Percentiles rank a stretch among this genome's conserved stretches.
Evolutionary conservation across 2,888 invertebrate species (phyloP).

Genomic region (Pyrocoelia pectoralis): DNA sequence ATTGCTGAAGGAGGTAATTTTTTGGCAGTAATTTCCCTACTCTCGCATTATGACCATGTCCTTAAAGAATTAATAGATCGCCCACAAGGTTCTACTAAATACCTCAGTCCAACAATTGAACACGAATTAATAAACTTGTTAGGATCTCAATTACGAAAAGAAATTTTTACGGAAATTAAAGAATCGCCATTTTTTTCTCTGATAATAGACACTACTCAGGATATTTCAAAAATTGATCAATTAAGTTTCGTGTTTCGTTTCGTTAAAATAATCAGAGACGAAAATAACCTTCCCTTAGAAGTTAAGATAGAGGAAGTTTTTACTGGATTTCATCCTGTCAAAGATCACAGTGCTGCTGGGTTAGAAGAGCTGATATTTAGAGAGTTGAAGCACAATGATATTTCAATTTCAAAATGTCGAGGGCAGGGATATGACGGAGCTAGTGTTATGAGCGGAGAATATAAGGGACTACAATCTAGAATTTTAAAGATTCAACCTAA

Average conservation of each 20-base stretch:
- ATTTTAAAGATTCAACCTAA: neutral
- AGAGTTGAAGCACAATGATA: neutral
- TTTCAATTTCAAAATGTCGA: neutral
- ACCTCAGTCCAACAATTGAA: slow-evolving; percentile 43
- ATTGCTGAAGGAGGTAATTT: neutral
- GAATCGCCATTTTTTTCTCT: slow-evolving; percentile 17
- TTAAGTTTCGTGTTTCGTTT: slow-evolving; percentile 41
- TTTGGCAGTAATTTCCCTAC: neutral
- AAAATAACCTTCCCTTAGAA: slow-evolving; percentile 40
- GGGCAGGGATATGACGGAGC: slow-evolving; percentile 21
- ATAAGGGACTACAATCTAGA: neutral
- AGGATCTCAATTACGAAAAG: slow-evolving; percentile 43
- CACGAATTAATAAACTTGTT: slow-evolving; percentile 50
- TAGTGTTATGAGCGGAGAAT: slow-evolving; percentile 4
- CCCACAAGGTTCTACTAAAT: neutral
- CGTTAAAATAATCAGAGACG: slow-evolving; percentile 25
- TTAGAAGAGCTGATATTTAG: slow-evolving; percentile 8
- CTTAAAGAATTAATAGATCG: neutral
- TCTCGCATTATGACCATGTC: neutral
- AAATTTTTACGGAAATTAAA: slow-evolving; percentile 37
- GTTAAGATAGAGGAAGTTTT: slow-evolving; percentile 29
- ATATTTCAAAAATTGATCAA: slow-evolving; percentile 37
- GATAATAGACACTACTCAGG: slow-evolving; percentile 38
- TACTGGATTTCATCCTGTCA: slow-evolving; percentile 31
- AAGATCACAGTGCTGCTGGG: slow-evolving; percentile 29